Conservation (phyloP, 2,888 invertebrate species). For the Thecophora atra region DNA sequence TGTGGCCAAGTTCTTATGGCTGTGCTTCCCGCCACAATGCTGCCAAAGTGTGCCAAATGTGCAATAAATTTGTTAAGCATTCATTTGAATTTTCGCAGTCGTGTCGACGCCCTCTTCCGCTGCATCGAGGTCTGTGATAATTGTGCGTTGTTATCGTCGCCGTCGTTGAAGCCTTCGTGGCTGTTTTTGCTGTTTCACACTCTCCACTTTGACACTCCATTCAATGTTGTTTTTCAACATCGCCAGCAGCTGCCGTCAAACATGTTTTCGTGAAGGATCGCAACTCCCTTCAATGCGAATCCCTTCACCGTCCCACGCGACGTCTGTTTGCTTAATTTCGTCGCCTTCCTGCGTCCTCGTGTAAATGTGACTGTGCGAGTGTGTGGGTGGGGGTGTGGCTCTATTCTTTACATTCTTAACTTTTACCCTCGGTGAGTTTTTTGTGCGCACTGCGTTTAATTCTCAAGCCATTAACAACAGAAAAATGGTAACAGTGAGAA, state of each 20-base stretch:
- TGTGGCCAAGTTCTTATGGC: too few species aligned
- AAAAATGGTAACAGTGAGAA: neutral
- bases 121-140: neutral
- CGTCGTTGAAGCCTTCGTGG: neutral
- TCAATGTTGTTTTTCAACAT: neutral
- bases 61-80: slow-evolving; percentile 30
- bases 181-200: neutral
- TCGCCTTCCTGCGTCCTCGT: neutral
- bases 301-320: neutral
- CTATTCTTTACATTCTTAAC: neutral
- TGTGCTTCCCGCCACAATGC: slow-evolving; percentile 9
- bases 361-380: neutral
- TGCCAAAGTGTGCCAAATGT: slow-evolving; percentile 13
- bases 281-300: neutral
- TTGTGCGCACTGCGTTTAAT: neutral
- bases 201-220: neutral
- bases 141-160: neutral
- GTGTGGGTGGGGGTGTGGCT: neutral
- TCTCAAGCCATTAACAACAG: neutral
- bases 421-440: neutral
- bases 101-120: neutral
- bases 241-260: neutral
- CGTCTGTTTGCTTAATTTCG: neutral
- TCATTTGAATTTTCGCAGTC: too few species aligned
- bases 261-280: neutral